Conservation (phyloP, 2,113 vertebrate genomes). For the Copsychus sechellarum region DNA sequence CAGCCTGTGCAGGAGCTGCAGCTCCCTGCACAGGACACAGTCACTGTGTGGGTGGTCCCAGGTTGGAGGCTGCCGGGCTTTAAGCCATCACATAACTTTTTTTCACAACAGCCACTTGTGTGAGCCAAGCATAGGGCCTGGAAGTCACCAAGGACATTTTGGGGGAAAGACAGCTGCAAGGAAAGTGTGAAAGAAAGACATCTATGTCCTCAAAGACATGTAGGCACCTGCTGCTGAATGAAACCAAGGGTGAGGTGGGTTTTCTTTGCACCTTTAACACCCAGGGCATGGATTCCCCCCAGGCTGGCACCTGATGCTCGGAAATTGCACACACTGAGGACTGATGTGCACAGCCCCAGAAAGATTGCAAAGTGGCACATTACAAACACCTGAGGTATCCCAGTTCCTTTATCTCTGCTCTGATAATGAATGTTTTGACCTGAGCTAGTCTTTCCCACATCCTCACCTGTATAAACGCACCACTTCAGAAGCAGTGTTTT, state of each 20-base stretch:
- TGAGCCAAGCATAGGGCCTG: neutral
- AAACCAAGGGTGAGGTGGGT: neutral
- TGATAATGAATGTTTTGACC: neutral
- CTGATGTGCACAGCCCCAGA: neutral
- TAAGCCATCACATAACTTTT: neutral
- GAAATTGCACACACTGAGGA: neutral
- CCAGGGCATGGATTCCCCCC: neutral
- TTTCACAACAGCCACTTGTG: neutral
- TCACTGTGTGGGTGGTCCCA: rapidly evolving
- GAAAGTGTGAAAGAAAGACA: neutral
- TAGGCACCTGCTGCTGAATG: neutral
- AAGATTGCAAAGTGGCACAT: neutral
- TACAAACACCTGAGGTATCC: neutral
- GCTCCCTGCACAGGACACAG: neutral
- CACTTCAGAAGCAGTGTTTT: neutral
- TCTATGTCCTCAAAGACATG: neutral
- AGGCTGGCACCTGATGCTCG: neutral
- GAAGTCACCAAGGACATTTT: neutral
- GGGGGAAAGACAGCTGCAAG: neutral
- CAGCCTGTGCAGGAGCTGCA: rapidly evolving
- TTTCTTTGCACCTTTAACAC: neutral
- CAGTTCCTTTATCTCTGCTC: neutral
- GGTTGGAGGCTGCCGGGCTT: neutral
- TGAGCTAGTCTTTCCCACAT: neutral
- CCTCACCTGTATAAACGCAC: neutral